phyloP scores from a whole-genome alignment of 2,888 invertebrate genomes.

The Herminia tarsipennalis region DNA sequence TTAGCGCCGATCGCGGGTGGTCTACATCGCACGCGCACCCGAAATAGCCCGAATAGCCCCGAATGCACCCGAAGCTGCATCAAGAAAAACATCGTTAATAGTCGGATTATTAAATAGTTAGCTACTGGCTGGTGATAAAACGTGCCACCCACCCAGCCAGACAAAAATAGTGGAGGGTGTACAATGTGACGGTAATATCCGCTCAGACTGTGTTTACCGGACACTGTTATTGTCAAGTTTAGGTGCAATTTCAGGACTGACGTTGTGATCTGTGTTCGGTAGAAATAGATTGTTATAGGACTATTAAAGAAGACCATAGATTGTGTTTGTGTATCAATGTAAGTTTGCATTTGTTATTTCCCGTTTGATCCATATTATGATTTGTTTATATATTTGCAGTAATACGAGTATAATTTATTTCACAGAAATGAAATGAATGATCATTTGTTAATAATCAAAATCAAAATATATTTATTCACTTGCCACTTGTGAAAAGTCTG shows the following conservation, averaged over 20 bases:
- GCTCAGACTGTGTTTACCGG: slow-evolving; percentile 37
- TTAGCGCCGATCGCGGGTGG: slow-evolving; percentile 74
- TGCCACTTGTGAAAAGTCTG: too few relatives aligned
- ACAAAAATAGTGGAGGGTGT: slow-evolving; percentile 67
- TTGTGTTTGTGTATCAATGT: too few relatives aligned
- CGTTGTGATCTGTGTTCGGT: neutral
- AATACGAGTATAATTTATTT: too few relatives aligned
- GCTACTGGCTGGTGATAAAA: slow-evolving; percentile 80
- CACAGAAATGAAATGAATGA: too few relatives aligned
- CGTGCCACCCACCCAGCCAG: slow-evolving; percentile 73
- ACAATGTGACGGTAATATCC: slow-evolving; percentile 55
- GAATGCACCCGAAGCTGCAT: slow-evolving; percentile 50
- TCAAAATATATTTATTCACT: too few relatives aligned
- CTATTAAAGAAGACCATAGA: too few relatives aligned
- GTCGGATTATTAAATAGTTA: slow-evolving; percentile 76
- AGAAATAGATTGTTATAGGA: neutral
- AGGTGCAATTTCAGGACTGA: slow-evolving; percentile 1
- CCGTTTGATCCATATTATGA: too few relatives aligned
- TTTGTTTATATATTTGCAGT: too few relatives aligned
- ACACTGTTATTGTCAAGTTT: slow-evolving; percentile 20
- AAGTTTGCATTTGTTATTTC: too few relatives aligned
- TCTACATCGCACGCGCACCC: slow-evolving; percentile 64
- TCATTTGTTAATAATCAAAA: too few relatives aligned
- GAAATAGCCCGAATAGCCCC: slow-evolving; percentile 69
- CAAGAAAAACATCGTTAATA: slow-evolving; percentile 83